A percentile compares a stretch with the other conserved stretches of the same genome.
These are phyloP conservation scores for Chelonus insularis DNA, from an alignment of 1,140 invertebrate genomes.

Conservation along the genomic window DNA sequence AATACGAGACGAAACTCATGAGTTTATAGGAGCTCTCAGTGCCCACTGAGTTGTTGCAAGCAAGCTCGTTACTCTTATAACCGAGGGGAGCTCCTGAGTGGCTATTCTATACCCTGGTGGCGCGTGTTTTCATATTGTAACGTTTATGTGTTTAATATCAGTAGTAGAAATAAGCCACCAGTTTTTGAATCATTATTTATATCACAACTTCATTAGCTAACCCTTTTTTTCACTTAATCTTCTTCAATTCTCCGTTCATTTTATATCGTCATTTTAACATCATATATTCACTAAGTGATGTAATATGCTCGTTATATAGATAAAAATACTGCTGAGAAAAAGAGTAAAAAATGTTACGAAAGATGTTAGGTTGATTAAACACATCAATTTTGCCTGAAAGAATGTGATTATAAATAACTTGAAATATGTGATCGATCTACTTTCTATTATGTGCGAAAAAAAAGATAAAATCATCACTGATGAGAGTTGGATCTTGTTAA, in stretches of 20 bases:
- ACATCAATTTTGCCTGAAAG: neutral
- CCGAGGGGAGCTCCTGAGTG: conserved; percentile 35
- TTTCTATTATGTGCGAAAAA: neutral
- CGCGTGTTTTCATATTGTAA: conserved; percentile 38
- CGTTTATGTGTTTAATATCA: conserved; percentile 40
- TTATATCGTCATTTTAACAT: neutral
- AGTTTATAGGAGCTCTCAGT: too few species aligned
- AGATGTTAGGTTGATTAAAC: conserved; percentile 4
- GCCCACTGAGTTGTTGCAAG: too few species aligned
- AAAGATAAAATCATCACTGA: neutral
- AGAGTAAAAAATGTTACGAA: neutral
- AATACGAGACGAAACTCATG: neutral
- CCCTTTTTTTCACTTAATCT: neutral
- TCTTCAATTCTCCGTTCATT: neutral
- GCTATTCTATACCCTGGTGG: conserved; percentile 24
- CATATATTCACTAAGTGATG: neutral
- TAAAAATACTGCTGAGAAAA: too few species aligned
- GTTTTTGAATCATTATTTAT: conserved; percentile 19
- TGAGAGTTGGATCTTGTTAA: too few species aligned
- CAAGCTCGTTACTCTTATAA: conserved; percentile 20
- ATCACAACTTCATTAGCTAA: conserved; percentile 42
- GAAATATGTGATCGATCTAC: neutral
- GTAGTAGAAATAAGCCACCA: conserved; percentile 11
- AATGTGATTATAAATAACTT: neutral
- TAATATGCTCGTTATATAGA: too few species aligned